Percentiles rank a stretch among this genome's conserved stretches.
Conservation (phyloP, 2,113 vertebrate species). For the Corynorhinus townsendii region DNA sequence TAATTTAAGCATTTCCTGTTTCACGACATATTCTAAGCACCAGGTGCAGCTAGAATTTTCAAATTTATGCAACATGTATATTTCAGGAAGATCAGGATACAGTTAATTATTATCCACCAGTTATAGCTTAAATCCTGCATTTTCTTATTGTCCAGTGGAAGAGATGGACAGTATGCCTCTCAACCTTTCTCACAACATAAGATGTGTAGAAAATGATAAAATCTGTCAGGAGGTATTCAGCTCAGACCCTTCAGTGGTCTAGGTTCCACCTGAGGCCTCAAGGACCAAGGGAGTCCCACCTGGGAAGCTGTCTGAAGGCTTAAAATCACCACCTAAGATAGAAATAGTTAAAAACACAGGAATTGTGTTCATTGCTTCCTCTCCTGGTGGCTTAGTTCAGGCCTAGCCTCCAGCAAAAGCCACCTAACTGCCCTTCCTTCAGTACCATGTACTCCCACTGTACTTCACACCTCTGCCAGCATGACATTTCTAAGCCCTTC, state of each 20-base stretch:
- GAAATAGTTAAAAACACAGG: neutral
- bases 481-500: neutral
- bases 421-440: neutral
- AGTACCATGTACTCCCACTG: neutral
- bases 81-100: neutral
- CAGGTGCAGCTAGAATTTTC: neutral
- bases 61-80: neutral
- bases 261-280: neutral
- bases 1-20: neutral
- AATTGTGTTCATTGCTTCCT: neutral
- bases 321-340: neutral
- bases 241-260: neutral
- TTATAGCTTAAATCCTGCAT: neutral
- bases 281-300: neutral
- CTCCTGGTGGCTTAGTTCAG: neutral
- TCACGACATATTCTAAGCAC: neutral
- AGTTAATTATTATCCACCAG: neutral
- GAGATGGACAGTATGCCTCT: neutral
- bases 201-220: neutral
- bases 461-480: neutral
- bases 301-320: neutral
- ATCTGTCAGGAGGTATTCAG: neutral
- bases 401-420: neutral
- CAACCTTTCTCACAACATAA: neutral
- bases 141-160: neutral